These are phyloP conservation scores for Amblyopsis rosae DNA, from an alignment of 2,113 vertebrate species.

Conservation along the genomic window DNA sequence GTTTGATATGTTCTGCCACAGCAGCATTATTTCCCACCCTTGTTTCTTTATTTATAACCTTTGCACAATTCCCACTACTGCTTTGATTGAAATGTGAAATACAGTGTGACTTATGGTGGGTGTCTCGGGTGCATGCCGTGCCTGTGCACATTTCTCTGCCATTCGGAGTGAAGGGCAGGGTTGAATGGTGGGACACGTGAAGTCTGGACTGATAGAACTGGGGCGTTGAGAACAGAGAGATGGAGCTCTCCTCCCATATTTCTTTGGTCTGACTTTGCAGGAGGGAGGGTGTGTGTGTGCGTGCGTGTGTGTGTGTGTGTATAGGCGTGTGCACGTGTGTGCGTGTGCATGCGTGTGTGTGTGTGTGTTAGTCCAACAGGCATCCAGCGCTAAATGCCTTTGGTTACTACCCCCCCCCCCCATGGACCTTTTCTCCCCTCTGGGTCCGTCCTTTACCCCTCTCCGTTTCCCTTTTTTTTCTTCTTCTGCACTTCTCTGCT, in stretches of 20 bases:
- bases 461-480: neutral
- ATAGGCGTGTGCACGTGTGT: conserved; percentile 36
- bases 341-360: conserved; percentile 2
- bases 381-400: neutral
- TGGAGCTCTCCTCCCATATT: conserved; percentile 28
- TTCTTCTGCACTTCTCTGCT: neutral
- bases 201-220: conserved; percentile 42
- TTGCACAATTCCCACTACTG: neutral
- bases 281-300: conserved; percentile 21
- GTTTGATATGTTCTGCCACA: conserved; percentile 5
- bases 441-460: neutral
- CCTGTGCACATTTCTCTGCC: conserved; percentile 37
- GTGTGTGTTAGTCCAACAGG: neutral
- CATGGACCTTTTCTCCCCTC: conserved; percentile 2
- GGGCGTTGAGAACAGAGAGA: conserved; percentile 18
- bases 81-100: conserved; percentile 27
- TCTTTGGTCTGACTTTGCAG: conserved; percentile 29
- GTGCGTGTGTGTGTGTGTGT: neutral
- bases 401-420: conserved; percentile 23
- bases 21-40: too few relatives aligned
- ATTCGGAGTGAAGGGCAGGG: conserved; percentile 19
- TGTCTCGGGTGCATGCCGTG: conserved; percentile 25
- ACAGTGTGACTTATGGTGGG: conserved; percentile 32
- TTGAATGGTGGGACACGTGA: conserved; percentile 52
- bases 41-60: conserved; percentile 9